phyloP scores from a whole-genome alignment of 1,140 invertebrate species.

The Eufriesea mexicana region DNA sequence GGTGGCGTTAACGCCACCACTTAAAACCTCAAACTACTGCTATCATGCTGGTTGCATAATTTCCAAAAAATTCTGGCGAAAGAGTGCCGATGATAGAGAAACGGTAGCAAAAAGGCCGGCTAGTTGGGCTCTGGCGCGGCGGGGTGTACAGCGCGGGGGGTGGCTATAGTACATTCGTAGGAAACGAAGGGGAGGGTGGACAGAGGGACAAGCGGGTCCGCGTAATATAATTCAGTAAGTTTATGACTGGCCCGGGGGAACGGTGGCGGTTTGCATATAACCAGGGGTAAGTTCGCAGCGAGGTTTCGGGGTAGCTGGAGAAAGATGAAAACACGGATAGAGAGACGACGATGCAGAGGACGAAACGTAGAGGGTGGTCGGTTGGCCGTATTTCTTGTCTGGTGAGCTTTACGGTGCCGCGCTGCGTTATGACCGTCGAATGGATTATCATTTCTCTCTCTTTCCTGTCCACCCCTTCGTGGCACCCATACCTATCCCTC shows the following conservation, averaged over 20 bases:
- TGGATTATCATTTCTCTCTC: conserved; percentile 80
- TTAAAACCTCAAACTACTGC: not conserved
- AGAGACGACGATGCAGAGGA: conserved; percentile 54
- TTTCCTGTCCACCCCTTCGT: conserved; percentile 58
- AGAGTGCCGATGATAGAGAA: conserved; percentile 19
- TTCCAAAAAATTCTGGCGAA: conserved; percentile 29
- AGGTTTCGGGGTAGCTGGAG: conserved; percentile 56
- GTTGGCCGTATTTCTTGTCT: conserved; percentile 82
- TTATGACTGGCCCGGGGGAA: conserved; percentile 81
- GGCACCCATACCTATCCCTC: conserved; percentile 8
- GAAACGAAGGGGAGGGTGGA: conserved; percentile 53
- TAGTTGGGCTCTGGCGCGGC: conserved; percentile 5
- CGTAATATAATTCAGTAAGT: conserved; percentile 83
- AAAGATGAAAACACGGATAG: conserved; percentile 50
- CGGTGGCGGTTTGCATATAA: conserved; percentile 82
- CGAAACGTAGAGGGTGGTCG: conserved; percentile 69
- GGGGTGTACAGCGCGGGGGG: not conserved
- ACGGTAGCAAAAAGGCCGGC: conserved; percentile 17
- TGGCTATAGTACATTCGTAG: conserved; percentile 23
- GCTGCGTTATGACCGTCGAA: conserved; percentile 81
- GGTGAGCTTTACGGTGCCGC: conserved; percentile 80
- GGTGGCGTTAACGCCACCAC: too few relatives aligned
- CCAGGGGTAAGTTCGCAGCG: conserved; percentile 79
- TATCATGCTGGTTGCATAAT: conserved; percentile 13
- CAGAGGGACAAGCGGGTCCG: conserved; percentile 71